A percentile compares a stretch with the other conserved stretches of the same genome.
Conservation (phyloP, 2,888 invertebrate genomes). For the Hypselothyrea guttata region DNA sequence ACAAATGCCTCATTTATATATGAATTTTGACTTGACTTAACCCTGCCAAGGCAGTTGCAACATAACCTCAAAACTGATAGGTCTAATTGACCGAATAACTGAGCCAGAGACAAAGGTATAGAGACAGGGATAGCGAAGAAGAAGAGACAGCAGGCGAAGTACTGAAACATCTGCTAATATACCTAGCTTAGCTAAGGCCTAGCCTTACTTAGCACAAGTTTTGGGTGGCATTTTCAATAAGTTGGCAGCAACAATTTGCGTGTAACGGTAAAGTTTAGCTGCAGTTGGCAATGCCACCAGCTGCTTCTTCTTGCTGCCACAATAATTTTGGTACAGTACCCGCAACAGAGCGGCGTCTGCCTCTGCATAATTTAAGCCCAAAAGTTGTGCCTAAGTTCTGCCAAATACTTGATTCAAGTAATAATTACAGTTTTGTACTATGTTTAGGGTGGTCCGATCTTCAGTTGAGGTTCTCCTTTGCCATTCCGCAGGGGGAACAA, state of each 20-base stretch:
- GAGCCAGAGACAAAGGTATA: too few relatives aligned
- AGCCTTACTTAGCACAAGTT: constrained; percentile 39
- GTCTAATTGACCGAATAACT: too few relatives aligned
- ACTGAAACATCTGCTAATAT: too few relatives aligned
- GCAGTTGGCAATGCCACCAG: too few relatives aligned
- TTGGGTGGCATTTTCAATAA: constrained; percentile 46
- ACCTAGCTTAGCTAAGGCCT: background rate
- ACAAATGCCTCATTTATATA: too few relatives aligned
- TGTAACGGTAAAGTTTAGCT: constrained; percentile 26
- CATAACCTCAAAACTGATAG: background rate
- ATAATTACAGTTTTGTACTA: constrained; percentile 59
- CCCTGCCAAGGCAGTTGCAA: too few relatives aligned
- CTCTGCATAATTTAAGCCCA: constrained; percentile 10
- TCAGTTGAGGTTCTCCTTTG: constrained; percentile 9
- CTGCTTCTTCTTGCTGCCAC: constrained; percentile 11
- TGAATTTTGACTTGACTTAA: too few relatives aligned
- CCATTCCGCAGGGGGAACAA: constrained; percentile 24
- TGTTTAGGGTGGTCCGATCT: constrained; percentile 41
- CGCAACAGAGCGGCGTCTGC: constrained; percentile 30
- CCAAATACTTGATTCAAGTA: constrained; percentile 50
- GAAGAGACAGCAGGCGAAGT: too few relatives aligned
- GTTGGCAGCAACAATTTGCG: constrained; percentile 39
- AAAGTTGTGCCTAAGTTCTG: constrained; percentile 40
- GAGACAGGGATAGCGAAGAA: too few relatives aligned
- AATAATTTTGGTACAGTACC: constrained; percentile 37